A percentile compares a stretch with the other conserved stretches of the same genome.
phyloP scores from a whole-genome alignment of 2,797 vertebrate genomes.

The Glyptemys insculpta region DNA sequence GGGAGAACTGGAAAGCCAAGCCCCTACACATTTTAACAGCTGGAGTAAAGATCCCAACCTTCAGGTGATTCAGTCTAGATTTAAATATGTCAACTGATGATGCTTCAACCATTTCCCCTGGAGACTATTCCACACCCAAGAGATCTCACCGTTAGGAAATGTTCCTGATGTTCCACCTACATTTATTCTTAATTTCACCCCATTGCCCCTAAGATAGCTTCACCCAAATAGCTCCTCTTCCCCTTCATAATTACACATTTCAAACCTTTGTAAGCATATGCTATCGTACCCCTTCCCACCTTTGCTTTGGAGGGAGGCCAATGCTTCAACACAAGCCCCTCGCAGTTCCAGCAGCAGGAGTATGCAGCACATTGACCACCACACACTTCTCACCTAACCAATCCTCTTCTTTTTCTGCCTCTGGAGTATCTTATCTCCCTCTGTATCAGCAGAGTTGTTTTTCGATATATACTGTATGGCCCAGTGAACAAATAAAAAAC shows the following conservation, averaged over 20 bases:
- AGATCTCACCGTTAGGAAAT: conserved; percentile 15
- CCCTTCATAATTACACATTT: conserved; percentile 11
- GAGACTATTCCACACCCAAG: not conserved
- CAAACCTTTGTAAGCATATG: not conserved
- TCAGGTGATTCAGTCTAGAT: not conserved
- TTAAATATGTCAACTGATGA: not conserved
- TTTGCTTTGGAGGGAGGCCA: accelerated
- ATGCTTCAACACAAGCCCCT: accelerated
- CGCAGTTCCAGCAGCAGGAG: accelerated
- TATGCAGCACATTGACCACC: accelerated
- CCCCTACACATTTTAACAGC: not conserved
- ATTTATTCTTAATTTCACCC: conserved; percentile 41
- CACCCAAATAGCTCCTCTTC: not conserved
- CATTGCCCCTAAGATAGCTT: conserved; percentile 37
- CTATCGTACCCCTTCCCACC: accelerated
- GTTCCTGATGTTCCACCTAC: conserved; percentile 15
- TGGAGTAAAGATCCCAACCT: not conserved
- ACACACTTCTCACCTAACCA: accelerated
- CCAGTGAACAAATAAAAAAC: not conserved
- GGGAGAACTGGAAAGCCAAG: not conserved
- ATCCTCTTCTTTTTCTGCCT: accelerated
- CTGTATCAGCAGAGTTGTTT: accelerated
- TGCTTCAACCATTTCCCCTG: conserved; percentile 26
- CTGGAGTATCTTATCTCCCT: not conserved
- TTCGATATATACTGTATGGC: accelerated